These are phyloP conservation scores for Rosalia funebris DNA, from an alignment of 2,888 invertebrate genomes.

Conservation along the genomic window DNA sequence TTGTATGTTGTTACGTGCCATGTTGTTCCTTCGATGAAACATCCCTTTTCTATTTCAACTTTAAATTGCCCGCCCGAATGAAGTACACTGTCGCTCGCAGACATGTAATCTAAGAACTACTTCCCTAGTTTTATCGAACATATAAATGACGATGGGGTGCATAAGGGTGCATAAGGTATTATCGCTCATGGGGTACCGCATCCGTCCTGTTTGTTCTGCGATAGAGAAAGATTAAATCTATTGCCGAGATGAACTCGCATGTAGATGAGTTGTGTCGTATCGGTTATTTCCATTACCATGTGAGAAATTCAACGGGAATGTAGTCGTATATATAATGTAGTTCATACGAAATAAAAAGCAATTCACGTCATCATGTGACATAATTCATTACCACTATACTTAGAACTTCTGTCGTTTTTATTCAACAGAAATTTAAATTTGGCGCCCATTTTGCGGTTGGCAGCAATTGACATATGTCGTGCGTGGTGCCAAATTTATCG, in stretches of 20 bases:
- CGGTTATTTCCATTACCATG: not conserved
- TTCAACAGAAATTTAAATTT: too few relatives aligned
- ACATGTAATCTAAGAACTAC: conserved; percentile 34
- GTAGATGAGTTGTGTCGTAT: not conserved
- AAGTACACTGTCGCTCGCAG: conserved; percentile 12
- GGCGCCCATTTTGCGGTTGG: too few relatives aligned
- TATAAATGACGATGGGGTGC: conserved; percentile 38
- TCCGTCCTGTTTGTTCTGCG: conserved; percentile 37
- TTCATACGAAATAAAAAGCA: too few relatives aligned
- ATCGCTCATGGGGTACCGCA: conserved; percentile 24
- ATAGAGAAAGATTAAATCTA: conserved; percentile 40
- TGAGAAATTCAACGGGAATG: not conserved
- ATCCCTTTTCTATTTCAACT: conserved; percentile 7
- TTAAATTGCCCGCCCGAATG: conserved; percentile 13
- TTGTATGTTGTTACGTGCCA: not conserved
- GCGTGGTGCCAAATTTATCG: too few relatives aligned
- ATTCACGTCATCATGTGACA: too few relatives aligned
- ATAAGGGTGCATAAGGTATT: conserved; percentile 39
- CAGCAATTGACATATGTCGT: too few relatives aligned
- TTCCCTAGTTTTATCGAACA: conserved; percentile 38
- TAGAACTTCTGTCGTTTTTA: too few relatives aligned
- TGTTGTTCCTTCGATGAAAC: conserved; percentile 8
- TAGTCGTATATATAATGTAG: too few relatives aligned
- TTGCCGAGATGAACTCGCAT: conserved; percentile 25
- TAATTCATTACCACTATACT: too few relatives aligned